phyloP scores from a whole-genome alignment of 2,113 vertebrate genomes.

The Setophaga petechia region DNA sequence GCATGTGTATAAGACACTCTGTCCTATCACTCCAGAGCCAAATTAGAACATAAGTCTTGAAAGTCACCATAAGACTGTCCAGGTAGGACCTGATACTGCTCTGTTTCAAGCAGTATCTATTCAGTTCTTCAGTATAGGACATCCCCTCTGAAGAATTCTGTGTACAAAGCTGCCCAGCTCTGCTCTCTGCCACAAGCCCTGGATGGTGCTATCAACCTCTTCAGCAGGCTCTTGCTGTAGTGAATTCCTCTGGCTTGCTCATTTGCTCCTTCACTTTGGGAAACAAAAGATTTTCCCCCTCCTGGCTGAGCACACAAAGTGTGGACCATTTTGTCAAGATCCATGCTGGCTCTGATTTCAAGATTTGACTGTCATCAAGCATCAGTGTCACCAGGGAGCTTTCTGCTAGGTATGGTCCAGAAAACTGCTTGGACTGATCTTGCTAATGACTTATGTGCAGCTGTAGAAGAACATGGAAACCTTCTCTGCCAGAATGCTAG shows the following conservation, averaged over 20 bases:
- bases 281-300: not conserved
- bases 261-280: not conserved
- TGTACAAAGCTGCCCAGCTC: not conserved
- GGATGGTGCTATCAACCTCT: not conserved
- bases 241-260: not conserved
- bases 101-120: not conserved
- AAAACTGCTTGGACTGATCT: not conserved
- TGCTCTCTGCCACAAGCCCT: not conserved
- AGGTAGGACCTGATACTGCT: not conserved
- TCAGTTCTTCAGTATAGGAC: not conserved
- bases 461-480: conserved; percentile 45
- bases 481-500: conserved; percentile 13
- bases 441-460: conserved; percentile 37
- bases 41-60: not conserved
- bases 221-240: not conserved
- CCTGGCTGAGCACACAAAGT: not conserved
- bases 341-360: conserved; percentile 37
- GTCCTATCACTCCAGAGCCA: not conserved
- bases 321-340: conserved; percentile 23
- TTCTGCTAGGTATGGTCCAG: conserved; percentile 41
- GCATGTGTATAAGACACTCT: not conserved
- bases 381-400: conserved; percentile 29
- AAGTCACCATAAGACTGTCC: not conserved
- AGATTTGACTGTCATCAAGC: conserved; percentile 52
- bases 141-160: not conserved